Evolutionary conservation across 1,140 invertebrate species (phyloP).

Genomic region (Diabrotica undecimpunctata): DNA sequence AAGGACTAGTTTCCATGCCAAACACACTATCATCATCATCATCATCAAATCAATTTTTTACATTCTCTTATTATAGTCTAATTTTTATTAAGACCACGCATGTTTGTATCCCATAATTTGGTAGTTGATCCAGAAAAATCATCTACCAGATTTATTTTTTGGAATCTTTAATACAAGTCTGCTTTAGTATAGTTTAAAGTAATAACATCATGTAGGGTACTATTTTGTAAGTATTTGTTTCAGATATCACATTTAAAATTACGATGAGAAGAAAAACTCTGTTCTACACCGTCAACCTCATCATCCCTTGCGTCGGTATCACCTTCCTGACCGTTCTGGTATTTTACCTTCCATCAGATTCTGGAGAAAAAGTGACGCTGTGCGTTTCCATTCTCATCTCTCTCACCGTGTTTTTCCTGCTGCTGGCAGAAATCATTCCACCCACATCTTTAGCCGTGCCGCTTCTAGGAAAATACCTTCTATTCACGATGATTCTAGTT

Average conservation of each 20-base stretch:
- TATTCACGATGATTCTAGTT: conserved; percentile 98
- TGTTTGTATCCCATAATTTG: too few species aligned
- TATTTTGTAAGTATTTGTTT: conserved; percentile 34
- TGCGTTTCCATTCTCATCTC: conserved; percentile 98
- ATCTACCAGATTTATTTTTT: too few species aligned
- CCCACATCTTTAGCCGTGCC: conserved; percentile 96
- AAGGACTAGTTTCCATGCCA: too few species aligned
- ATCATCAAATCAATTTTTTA: too few species aligned
- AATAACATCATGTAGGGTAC: too few species aligned
- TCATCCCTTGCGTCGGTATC: conserved; percentile 85
- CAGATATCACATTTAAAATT: conserved; percentile 94
- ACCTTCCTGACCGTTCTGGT: conserved; percentile 93
- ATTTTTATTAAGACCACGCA: too few species aligned
- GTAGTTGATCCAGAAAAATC: too few species aligned
- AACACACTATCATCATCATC: too few species aligned
- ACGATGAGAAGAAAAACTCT: conserved; percentile 89
- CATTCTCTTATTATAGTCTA: too few species aligned
- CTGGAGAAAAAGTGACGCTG: conserved; percentile 90
- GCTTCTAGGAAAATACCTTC: conserved; percentile 90
- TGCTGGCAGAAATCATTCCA: conserved; percentile 95
- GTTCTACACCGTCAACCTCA: conserved; percentile 89
- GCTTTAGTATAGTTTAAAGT: too few species aligned
- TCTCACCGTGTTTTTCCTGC: conserved; percentile 96
- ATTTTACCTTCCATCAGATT: conserved; percentile 94
- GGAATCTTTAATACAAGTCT: too few species aligned